Base-by-base conservation (phyloP, 2,888 invertebrate species). In the Yponomeuta cagnagella region DNA sequence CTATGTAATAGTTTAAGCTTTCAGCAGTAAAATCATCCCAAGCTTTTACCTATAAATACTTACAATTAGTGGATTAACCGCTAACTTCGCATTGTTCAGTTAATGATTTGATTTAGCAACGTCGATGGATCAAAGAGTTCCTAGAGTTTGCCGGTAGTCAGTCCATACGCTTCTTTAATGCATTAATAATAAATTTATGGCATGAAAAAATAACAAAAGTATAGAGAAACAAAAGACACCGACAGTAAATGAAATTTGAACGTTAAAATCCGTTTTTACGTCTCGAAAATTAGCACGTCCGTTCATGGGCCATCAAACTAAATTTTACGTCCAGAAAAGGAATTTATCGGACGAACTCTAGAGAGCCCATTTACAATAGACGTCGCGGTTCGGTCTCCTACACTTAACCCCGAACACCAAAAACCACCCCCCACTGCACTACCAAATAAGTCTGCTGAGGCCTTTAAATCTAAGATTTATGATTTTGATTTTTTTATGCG, bases 261-360 rank as follows among this genome's bases (percentile, higher is more conserved):
- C 65, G 30, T 65, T 31, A 65, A 65, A 65, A 30, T 65, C 31
- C 33, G 30, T 65, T 65, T 65, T 65, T 65, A 65, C 30, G 33
- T 65, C 65, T 65, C 65, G 23, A 65, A 58, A 52, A 69, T 69
- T 69, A 58, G 69, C 69, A 52, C 52, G 48, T 52, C 48, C 37
- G 33, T 69, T 69, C 52, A 69, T 30, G 69, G 48, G 30, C 69
- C 30, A 69, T 69, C 69, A 69, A 69, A 69, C n/a, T 68, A 68
- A 58, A 69, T 69, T 69, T 52, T 52, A 69, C 52, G 52, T 30
- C 48, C 30, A 43, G 52, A 12, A 30, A 30, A 58, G 31, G 30
- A 65, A 65, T 65, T 31, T 30, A 30, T 65, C 52, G 12, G 15
- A 58, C 15, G 52, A 15, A 58, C 52, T 8, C 43, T 58, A 58